Percentiles rank a stretch among this genome's conserved stretches.
These are phyloP conservation scores for Beaufortia kweichowensis DNA, from an alignment of 2,113 vertebrate species.

Conservation along the genomic window DNA sequence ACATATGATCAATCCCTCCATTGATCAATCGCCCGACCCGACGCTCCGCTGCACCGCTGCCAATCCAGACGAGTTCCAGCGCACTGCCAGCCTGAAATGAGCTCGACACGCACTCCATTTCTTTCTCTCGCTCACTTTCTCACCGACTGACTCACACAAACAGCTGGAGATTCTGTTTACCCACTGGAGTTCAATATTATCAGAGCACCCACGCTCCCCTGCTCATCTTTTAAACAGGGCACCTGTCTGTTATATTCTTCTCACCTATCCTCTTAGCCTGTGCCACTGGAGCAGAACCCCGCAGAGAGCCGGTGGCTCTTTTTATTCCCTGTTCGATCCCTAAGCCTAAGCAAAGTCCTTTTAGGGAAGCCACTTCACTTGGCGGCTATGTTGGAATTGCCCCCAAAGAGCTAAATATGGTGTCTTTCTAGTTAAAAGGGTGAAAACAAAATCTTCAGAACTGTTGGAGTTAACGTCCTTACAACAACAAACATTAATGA, in stretches of 20 bases:
- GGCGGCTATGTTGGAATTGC: no score
- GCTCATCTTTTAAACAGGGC: slow-evolving; percentile 39
- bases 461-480: no score
- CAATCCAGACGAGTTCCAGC: slow-evolving; percentile 62
- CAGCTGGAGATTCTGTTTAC: slow-evolving; percentile 40
- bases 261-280: slow-evolving; percentile 8
- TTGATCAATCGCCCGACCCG: slow-evolving; percentile 59
- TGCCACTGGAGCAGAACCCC: slow-evolving; percentile 33
- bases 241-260: slow-evolving; percentile 28
- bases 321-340: neutral
- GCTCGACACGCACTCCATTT: slow-evolving; percentile 58
- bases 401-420: no score
- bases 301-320: neutral
- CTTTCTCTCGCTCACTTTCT: slow-evolving; percentile 53
- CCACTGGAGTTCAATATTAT: slow-evolving; percentile 64
- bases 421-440: no score
- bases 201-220: slow-evolving; percentile 53
- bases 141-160: slow-evolving; percentile 29
- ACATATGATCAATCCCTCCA: slow-evolving; percentile 60
- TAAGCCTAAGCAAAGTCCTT: no score
- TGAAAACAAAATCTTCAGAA: no score
- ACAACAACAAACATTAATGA: no score
- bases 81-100: slow-evolving; percentile 64
- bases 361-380: no score
- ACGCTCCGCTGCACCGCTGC: slow-evolving; percentile 51